Base-by-base conservation (phyloP, 2,888 invertebrate species). In the Leptinotarsa tumamoca region DNA sequence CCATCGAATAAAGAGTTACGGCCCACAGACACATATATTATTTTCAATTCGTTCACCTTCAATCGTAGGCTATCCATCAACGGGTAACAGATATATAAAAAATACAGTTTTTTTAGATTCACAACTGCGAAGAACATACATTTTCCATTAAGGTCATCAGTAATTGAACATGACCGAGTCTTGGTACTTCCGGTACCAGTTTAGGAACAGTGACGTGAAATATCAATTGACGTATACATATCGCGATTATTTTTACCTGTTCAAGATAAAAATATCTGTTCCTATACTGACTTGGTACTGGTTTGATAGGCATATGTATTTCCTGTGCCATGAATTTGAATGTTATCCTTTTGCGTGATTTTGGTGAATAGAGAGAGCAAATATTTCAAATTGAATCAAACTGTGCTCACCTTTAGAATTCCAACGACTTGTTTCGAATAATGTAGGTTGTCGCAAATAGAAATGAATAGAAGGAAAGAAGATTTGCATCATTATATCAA, bases 71-170 rank as follows among this genome's bases (percentile, higher is more conserved):
- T 56, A 73, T 71, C 73, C 68, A 73, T 73, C 54, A 43, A 18
- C 58, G 21, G 33, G 15, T 27, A 71, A 66, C 70, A 70, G 70
- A 58, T 70, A 70, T 70, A 70, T 21, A 23, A 74, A 70, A 74
- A 73, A 69, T 77, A 52, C 68, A 70, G 51, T 61, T 72, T 69
- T 73, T 68, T 71, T 72, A 23, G 68, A 67, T 75, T 69, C 66
- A 66, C 71, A 75, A 74, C 71, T 75, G 72, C 70, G 54, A 63
- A 50, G 69, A 67, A 77, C 73, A 74, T 72, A 66, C 50, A 58
- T 72, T 72, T 71, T 74, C 77, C 77, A 74, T 77, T 77, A 77
- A 77, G 74, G 77, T 72, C 72, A 71, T 66, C 56, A 21, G 56
- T 73, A 70, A 73, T 68, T 61, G 67, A 58, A 66, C 54, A 66